Conservation (phyloP, 1,140 invertebrate species). For the Hydropsyche tenuis region DNA sequence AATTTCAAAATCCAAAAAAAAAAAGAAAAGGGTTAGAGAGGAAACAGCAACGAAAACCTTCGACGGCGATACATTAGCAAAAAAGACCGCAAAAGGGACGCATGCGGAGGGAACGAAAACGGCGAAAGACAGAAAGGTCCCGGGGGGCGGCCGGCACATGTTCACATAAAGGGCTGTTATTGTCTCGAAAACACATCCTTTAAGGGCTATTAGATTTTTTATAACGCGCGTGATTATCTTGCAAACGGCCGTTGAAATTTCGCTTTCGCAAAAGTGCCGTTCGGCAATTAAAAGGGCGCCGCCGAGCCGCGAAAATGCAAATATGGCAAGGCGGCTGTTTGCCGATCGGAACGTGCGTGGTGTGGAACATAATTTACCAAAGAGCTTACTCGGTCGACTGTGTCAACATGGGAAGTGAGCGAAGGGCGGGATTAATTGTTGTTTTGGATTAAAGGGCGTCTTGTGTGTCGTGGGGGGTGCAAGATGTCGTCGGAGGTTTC, state of each 20-base stretch:
- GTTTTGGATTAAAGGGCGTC: background rate
- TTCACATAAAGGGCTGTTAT: conserved; percentile 37
- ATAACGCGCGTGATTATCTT: conserved; percentile 25
- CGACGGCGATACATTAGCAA: conserved; percentile 27
- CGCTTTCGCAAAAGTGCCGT: background rate
- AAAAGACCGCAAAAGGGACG: background rate
- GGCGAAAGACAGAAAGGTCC: conserved; percentile 26
- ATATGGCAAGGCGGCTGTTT: conserved; percentile 40
- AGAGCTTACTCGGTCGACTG: conserved; percentile 31
- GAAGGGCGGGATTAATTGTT: conserved; percentile 22
- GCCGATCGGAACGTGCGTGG: background rate
- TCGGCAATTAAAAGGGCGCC: background rate
- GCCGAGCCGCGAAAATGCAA: conserved; percentile 40
- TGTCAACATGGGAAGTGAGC: conserved; percentile 6
- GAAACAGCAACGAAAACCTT: conserved; percentile 17
- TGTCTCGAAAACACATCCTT: conserved; percentile 32
- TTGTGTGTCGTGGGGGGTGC: no score
- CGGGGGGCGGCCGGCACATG: conserved; percentile 17
- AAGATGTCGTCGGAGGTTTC: no score
- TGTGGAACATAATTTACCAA: conserved; percentile 35
- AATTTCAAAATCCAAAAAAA: no score
- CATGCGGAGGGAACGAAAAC: background rate
- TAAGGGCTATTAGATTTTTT: conserved; percentile 24
- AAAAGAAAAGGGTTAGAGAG: conserved; percentile 15
- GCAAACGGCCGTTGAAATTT: conserved; percentile 13